These are phyloP conservation scores for Drosophila rubida DNA, from an alignment of 2,888 invertebrate genomes.

Conservation along the genomic window DNA sequence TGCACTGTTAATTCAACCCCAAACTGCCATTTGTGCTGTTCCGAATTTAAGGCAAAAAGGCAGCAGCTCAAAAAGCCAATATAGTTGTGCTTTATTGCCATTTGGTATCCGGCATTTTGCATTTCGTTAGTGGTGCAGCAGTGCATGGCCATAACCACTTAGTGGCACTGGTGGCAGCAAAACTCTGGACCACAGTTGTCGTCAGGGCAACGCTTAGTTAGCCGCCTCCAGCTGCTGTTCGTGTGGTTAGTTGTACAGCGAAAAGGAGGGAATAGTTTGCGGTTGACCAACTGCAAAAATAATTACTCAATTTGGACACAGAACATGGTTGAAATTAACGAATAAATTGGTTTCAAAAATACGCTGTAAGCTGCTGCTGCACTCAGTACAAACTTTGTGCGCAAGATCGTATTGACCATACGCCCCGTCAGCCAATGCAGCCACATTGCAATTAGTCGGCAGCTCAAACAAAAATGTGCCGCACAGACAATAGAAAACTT, in stretches of 20 bases:
- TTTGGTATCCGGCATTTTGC: background rate
- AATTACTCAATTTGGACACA: constrained; percentile 66
- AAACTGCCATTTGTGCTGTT: constrained; percentile 13
- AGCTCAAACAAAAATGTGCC: constrained; percentile 19
- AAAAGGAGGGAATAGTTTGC: background rate
- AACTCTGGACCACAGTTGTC: constrained; percentile 36
- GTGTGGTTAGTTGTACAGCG: constrained; percentile 17
- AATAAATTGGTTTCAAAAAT: constrained; percentile 41
- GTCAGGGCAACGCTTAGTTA: constrained; percentile 49
- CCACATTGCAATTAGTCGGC: constrained; percentile 40
- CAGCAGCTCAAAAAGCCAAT: constrained; percentile 31
- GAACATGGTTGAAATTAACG: constrained; percentile 51
- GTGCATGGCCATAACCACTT: constrained; percentile 37
- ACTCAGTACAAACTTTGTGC: constrained; percentile 9
- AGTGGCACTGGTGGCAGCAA: constrained; percentile 11
- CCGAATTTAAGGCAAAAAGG: constrained; percentile 1
- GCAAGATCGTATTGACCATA: constrained; percentile 22
- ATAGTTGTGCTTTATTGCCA: constrained; percentile 20
- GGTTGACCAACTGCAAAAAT: constrained; percentile 46
- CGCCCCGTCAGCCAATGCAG: constrained; percentile 14
- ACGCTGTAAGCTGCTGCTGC: background rate
- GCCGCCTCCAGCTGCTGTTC: constrained; percentile 15
- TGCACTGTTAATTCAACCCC: background rate
- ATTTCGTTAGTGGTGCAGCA: constrained; percentile 20
- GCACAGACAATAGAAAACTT: constrained; percentile 11